phyloP scores from a whole-genome alignment of 2,888 invertebrate genomes.

The Physocephala rufipes region DNA sequence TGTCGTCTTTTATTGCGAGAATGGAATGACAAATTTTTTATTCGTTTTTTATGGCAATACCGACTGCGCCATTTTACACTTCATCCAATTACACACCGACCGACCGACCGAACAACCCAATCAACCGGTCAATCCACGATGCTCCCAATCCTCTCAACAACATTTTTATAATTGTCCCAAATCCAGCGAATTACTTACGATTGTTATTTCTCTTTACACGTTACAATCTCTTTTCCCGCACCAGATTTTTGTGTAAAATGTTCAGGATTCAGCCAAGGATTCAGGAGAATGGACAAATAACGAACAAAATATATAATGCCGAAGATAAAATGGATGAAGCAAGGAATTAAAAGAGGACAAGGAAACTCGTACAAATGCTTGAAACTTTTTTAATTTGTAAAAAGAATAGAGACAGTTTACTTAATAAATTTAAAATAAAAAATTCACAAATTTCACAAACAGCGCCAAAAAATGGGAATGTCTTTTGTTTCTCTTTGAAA shows the following conservation, averaged over 20 bases:
- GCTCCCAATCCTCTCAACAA: no score
- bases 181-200: conserved; percentile 9
- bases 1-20: no score
- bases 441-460: no score
- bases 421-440: background rate
- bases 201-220: background rate
- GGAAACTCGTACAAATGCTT: background rate
- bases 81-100: no score
- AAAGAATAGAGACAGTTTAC: background rate
- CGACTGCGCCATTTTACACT: no score
- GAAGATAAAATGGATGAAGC: background rate
- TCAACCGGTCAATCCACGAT: no score
- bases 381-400: background rate
- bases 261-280: background rate
- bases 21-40: no score
- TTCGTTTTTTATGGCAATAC: no score
- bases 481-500: no score
- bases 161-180: background rate
- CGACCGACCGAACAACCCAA: no score
- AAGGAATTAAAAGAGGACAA: background rate
- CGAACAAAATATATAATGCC: background rate
- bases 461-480: no score
- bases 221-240: conserved; percentile 5
- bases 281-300: background rate
- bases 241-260: background rate